Conservation (phyloP, 2,888 invertebrate species). For the Phorcus lineatus region DNA sequence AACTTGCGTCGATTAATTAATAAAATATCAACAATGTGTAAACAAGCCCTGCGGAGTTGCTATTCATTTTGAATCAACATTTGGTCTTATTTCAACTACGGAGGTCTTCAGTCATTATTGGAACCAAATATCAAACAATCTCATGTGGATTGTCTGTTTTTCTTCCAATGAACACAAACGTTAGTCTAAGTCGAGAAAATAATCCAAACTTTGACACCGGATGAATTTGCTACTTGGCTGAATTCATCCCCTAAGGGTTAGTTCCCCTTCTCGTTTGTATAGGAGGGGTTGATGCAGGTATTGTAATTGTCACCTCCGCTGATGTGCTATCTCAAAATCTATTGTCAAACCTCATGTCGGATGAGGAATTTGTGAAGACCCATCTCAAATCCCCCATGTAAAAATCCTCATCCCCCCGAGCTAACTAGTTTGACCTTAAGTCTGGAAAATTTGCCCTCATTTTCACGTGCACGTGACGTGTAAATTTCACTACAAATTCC, state of each 20-base stretch:
- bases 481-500: conserved; percentile 3
- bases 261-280: conserved; percentile 1
- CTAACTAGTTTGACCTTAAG: neutral
- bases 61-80: neutral
- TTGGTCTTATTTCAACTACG: neutral
- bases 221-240: conserved; percentile 16
- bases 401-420: neutral
- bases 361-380: conserved; percentile 14
- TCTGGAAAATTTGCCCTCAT: neutral
- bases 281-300: conserved; percentile 5
- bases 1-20: conserved; percentile 22
- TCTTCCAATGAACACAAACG: neutral
- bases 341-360: conserved; percentile 4
- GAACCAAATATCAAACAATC: conserved; percentile 10
- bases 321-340: conserved; percentile 11
- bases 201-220: conserved; percentile 22
- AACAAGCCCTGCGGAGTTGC: neutral
- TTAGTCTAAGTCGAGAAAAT: conserved; percentile 11
- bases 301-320: conserved; percentile 3
- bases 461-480: conserved; percentile 8
- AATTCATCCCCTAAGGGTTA: neutral
- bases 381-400: conserved; percentile 20
- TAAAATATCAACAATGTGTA: conserved; percentile 1
- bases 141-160: conserved; percentile 6
- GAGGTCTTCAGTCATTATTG: neutral